phyloP scores from a whole-genome alignment of 1,140 invertebrate genomes.

The Calycopis cecrops region DNA sequence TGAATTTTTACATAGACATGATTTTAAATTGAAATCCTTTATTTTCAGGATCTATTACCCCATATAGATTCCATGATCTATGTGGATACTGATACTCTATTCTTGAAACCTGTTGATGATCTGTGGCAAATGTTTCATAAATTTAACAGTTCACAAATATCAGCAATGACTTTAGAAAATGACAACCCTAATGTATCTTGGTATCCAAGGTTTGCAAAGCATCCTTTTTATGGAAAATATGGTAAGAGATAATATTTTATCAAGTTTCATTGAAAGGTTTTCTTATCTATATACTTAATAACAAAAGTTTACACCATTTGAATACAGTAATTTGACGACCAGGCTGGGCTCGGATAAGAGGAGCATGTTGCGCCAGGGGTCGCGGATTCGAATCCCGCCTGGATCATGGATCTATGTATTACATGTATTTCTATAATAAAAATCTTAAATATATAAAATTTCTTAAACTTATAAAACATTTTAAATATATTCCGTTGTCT shows the following conservation, averaged over 20 bases:
- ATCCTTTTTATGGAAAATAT: conserved; percentile 93
- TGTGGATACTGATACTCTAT: conserved; percentile 94
- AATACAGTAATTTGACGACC: no score
- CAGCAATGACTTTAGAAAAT: conserved; percentile 91
- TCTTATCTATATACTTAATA: no score
- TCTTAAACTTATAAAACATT: no score
- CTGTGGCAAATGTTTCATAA: conserved; percentile 88
- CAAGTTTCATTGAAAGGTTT: conserved; percentile 5
- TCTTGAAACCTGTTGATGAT: conserved; percentile 86
- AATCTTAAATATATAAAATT: no score
- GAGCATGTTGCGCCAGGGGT: no score
- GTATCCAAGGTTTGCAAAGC: conserved; percentile 96
- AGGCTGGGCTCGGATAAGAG: no score
- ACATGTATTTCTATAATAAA: no score
- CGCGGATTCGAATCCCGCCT: no score
- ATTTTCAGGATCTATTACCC: conserved; percentile 81
- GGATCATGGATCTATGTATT: no score
- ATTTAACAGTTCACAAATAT: conserved; percentile 92
- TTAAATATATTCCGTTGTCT: no score
- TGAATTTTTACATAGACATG: no score
- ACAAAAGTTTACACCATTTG: no score
- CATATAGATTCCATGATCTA: conserved; percentile 93
- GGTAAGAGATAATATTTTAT: conserved; percentile 69
- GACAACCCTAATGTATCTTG: conserved; percentile 94
- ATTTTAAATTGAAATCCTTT: conserved; percentile 12